Percentiles rank a stretch among this genome's conserved stretches.
Conservation (phyloP, 2,797 vertebrate genomes). For the Distichodus sexfasciatus region DNA sequence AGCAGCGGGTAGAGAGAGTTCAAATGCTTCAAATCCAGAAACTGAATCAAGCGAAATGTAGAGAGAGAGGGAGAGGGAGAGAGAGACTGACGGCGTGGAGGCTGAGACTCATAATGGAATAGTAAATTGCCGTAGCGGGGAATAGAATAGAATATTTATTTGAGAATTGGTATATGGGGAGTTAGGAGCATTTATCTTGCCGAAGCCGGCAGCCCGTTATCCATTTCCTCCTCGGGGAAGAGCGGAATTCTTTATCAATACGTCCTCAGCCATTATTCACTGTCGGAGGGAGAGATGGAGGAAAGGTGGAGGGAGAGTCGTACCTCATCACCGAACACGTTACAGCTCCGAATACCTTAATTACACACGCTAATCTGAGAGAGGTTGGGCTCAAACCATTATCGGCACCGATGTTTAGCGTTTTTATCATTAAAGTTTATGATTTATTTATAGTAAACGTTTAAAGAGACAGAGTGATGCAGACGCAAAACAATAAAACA, state of each 20-base stretch:
- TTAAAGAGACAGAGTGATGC: too few relatives aligned
- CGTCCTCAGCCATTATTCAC: slow-evolving; percentile 58
- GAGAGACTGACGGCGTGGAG: slow-evolving; percentile 43
- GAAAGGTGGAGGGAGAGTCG: slow-evolving; percentile 45
- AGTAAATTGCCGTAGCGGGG: slow-evolving; percentile 66
- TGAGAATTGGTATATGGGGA: slow-evolving; percentile 57
- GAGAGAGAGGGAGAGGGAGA: slow-evolving; percentile 5
- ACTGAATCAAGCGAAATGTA: slow-evolving; percentile 26
- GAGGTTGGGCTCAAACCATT: too few relatives aligned
- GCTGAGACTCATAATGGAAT: slow-evolving; percentile 64
- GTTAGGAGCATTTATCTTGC: slow-evolving; percentile 57
- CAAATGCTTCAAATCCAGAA: slow-evolving; percentile 54
- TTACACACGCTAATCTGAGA: too few relatives aligned
- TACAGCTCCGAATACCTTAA: slow-evolving; percentile 49
- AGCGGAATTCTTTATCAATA: slow-evolving; percentile 58
- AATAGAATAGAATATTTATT: slow-evolving; percentile 65
- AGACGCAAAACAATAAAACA: too few relatives aligned
- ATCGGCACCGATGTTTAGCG: too few relatives aligned
- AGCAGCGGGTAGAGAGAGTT: too few relatives aligned
- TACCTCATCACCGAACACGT: slow-evolving; percentile 50
- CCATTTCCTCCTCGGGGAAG: slow-evolving; percentile 28
- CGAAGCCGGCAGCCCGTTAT: slow-evolving; percentile 10
- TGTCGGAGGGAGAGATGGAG: slow-evolving; percentile 53
- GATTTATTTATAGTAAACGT: too few relatives aligned
- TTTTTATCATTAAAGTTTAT: too few relatives aligned